These are phyloP conservation scores for Morinoia aosen DNA, from an alignment of 2,888 invertebrate species.

Conservation along the genomic window DNA sequence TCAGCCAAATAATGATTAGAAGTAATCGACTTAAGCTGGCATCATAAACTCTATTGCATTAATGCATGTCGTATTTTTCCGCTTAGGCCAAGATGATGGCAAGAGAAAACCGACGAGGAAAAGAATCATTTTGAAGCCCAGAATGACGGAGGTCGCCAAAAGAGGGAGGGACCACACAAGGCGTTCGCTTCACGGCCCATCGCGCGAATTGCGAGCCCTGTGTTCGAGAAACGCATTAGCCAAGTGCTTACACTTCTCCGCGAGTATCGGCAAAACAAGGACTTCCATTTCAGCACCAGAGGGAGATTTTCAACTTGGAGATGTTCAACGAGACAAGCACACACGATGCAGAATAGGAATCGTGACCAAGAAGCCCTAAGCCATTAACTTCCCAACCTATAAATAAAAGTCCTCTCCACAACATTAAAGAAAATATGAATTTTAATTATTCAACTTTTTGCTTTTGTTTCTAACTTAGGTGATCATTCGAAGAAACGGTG, in stretches of 20 bases:
- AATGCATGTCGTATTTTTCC: background rate
- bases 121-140: background rate
- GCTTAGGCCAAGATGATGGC: background rate
- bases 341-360: too few relatives aligned
- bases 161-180: background rate
- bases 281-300: background rate
- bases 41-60: background rate
- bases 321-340: background rate
- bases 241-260: background rate
- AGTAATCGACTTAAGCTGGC: background rate
- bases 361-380: background rate
- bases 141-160: background rate
- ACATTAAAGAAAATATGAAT: too few relatives aligned
- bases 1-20: too few relatives aligned
- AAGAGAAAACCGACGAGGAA: background rate
- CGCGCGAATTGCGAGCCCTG: background rate
- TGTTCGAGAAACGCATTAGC: background rate
- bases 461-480: too few relatives aligned
- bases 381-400: background rate
- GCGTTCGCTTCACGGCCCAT: background rate
- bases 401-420: too few relatives aligned
- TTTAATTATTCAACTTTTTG: too few relatives aligned
- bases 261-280: background rate
- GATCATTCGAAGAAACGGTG: too few relatives aligned
- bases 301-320: background rate